Evolutionary conservation across 2,113 vertebrate genomes (phyloP), one percentile per base, ranked within the genome.

Genomic region (Ailurus styani): DNA sequence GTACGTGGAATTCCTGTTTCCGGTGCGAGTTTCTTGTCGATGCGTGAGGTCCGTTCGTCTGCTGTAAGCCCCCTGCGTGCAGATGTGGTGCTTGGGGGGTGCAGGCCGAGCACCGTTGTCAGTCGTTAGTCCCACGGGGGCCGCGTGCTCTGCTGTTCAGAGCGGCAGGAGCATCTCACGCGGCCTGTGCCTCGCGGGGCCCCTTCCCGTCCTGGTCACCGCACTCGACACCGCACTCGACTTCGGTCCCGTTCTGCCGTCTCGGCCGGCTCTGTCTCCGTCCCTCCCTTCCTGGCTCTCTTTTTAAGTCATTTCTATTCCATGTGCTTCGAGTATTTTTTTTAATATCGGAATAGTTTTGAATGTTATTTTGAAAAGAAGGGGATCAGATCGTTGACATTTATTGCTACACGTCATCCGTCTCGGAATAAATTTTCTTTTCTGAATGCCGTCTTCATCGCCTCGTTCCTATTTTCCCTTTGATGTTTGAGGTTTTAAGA

Each of bases 401-500:
- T 40, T 66, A 52, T 21, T 17, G 47, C 21, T 27, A 4, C 52
- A 5, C 73, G 62, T 72, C 62, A 21, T 64, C 66, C 13, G 1
- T 66, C 55, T 66, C 40, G 13, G 42, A 29, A 9, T 17, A 87
- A 50, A 64, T 85, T 66, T 79, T 57, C 34, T 77, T 45, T 50
- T 34, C 81, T 52, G 52, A 25, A 70, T 31, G 27, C 47, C 29
- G 21, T 45, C 42, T 78, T 60, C 57, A 25, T 86, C 40, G 47
- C 66, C 60, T 50, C 31, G 70, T 94, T 88, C 72, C 37, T 93
- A 1, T 81, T 93, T 96, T 91, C 89, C 10, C 47, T 91, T 82
- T 77, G 55, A 96, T 86, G 78, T 84, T 91, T 84, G 73, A 91
- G 89, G 37, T 57, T 72, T 23, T 84, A 29, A 27, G 96, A 40